Evolutionary conservation across 2,888 invertebrate genomes (phyloP).

Genomic region (Stictocephala bisonia): DNA sequence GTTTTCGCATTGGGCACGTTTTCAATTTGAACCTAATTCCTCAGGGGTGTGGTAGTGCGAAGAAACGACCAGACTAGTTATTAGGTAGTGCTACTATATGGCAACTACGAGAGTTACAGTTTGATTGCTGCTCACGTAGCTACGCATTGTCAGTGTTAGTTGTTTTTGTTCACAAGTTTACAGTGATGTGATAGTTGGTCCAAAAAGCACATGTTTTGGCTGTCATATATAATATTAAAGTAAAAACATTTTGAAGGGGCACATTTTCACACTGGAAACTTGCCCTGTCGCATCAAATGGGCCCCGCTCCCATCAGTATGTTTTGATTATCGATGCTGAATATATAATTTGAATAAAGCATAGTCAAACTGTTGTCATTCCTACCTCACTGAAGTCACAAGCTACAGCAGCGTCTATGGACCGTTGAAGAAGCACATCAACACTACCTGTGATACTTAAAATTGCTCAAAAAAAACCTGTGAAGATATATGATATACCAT

Average conservation of each 20-base stretch:
- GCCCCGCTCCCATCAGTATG: neutral
- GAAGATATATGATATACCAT: constrained; percentile 25
- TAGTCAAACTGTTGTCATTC: constrained; percentile 45
- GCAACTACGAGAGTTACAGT: neutral
- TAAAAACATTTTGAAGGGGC: neutral
- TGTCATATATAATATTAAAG: neutral
- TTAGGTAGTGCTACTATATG: neutral
- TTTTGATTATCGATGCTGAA: neutral
- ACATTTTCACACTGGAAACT: too few relatives aligned
- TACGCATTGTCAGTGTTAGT: neutral
- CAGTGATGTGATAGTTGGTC: neutral
- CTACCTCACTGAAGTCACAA: constrained; percentile 48
- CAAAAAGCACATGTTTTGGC: neutral
- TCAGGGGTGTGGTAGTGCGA: neutral
- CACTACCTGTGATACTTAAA: constrained; percentile 30
- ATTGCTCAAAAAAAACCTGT: constrained; percentile 12
- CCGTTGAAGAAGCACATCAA: constrained; percentile 32
- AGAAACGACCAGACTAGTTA: neutral
- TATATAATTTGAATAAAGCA: constrained; percentile 32
- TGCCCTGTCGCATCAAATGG: too few relatives aligned
- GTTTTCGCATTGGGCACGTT: neutral
- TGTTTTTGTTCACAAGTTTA: neutral
- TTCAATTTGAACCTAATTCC: too few relatives aligned
- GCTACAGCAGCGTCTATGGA: constrained; percentile 27
- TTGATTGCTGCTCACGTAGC: neutral